phyloP scores from a whole-genome alignment of 2,797 vertebrate genomes.

The Cossypha niveicapilla region DNA sequence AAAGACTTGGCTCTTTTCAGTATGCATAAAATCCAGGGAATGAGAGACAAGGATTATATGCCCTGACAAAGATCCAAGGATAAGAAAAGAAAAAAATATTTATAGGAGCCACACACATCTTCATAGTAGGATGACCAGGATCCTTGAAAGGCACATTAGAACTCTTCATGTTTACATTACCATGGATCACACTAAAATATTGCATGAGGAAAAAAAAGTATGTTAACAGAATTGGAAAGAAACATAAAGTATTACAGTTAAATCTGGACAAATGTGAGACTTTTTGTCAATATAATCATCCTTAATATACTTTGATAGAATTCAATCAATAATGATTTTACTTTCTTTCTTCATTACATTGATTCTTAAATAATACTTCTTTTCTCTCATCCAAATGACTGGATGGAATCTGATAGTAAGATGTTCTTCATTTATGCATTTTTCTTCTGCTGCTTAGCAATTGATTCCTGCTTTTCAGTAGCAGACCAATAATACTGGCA shows the following conservation, averaged over 20 bases:
- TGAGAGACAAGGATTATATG: background rate
- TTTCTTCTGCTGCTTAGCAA: background rate
- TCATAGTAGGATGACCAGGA: background rate
- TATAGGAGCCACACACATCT: background rate
- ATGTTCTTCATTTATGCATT: background rate
- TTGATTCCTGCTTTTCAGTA: background rate
- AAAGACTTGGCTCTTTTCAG: background rate
- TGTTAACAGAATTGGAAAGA: background rate
- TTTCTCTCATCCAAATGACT: background rate
- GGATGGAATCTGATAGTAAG: background rate
- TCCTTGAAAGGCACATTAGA: background rate
- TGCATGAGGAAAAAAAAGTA: rapidly evolving
- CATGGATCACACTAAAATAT: background rate
- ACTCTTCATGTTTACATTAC: background rate
- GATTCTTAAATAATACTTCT: background rate
- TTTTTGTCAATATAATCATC: background rate
- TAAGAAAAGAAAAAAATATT: background rate
- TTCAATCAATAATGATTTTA: background rate
- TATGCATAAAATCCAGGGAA: background rate
- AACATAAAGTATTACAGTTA: background rate
- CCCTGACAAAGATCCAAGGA: background rate
- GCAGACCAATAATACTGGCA: background rate
- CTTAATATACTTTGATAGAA: background rate
- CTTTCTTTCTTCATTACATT: background rate
- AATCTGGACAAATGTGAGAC: background rate